A percentile compares a stretch with the other conserved stretches of the same genome.
phyloP scores from a whole-genome alignment of 2,888 invertebrate genomes.

The Glaucopsyche alexis region DNA sequence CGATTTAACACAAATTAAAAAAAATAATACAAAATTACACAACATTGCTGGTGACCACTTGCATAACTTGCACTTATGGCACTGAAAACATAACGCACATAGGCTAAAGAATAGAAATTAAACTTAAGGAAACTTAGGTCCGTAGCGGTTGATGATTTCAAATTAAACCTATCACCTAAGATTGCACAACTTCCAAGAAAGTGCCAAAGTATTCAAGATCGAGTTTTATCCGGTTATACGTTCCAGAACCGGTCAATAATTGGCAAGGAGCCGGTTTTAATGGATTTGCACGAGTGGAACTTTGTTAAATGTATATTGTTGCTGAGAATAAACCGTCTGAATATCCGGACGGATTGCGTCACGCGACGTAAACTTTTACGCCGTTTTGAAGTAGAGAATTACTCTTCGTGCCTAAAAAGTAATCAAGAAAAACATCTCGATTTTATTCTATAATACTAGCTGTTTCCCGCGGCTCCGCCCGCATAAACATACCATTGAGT shows the following conservation, averaged over 20 bases:
- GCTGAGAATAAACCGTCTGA: conserved; percentile 7
- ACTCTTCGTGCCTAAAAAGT: background rate
- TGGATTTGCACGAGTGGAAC: conserved; percentile 30
- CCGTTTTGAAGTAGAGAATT: background rate
- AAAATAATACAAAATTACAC: too few relatives aligned
- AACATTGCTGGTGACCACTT: too few relatives aligned
- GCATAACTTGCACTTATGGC: too few relatives aligned
- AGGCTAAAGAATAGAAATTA: background rate
- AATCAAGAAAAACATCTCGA: too few relatives aligned
- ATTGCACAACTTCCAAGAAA: conserved; percentile 23
- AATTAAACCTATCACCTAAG: conserved; percentile 8
- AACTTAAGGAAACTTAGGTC: background rate
- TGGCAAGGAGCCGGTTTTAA: conserved; percentile 37
- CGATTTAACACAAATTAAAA: too few relatives aligned
- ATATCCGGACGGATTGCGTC: conserved; percentile 8
- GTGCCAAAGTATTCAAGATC: conserved; percentile 30
- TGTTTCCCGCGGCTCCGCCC: too few relatives aligned
- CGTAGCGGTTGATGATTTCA: background rate
- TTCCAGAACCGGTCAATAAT: conserved; percentile 35
- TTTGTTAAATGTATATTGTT: conserved; percentile 23
- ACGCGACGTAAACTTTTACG: background rate
- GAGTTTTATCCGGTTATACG: conserved; percentile 24
- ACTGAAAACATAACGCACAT: too few relatives aligned
- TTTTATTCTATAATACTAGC: too few relatives aligned
- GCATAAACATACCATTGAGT: too few relatives aligned